Evolutionary conservation across 2,888 invertebrate species (phyloP).

Genomic region (Oscheius sp.): DNA sequence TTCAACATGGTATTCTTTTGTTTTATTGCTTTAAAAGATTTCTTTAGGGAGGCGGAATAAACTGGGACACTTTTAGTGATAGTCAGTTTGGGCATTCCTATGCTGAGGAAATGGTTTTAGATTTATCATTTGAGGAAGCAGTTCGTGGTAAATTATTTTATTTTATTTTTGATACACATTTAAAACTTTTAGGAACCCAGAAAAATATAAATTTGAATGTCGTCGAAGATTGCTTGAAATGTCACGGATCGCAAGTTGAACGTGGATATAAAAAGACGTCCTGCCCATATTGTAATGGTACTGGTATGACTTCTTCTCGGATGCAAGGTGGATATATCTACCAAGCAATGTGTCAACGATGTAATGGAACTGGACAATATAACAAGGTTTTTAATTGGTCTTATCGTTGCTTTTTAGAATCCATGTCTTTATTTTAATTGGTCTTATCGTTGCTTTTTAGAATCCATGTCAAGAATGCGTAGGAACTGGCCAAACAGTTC

Average conservation of each 20-base stretch:
- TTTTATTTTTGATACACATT: background rate
- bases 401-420: constrained; percentile 39
- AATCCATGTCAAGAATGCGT: constrained; percentile 82
- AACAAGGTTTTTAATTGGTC: constrained; percentile 80
- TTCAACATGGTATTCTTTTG: constrained; percentile 33
- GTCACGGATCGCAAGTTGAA: constrained; percentile 86
- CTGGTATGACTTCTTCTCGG: constrained; percentile 84
- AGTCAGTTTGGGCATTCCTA: constrained; percentile 61
- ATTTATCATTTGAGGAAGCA: constrained; percentile 88
- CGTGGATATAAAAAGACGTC: constrained; percentile 85
- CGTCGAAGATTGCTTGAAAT: constrained; percentile 90
- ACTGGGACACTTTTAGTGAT: constrained; percentile 67
- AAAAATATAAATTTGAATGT: constrained; percentile 92
- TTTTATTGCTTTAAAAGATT: background rate
- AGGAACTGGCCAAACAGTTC: constrained; percentile 88
- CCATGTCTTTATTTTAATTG: too few relatives aligned
- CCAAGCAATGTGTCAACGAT: constrained; percentile 78
- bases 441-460: constrained; percentile 26
- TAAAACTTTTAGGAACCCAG: constrained; percentile 78
- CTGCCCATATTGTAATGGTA: constrained; percentile 93
- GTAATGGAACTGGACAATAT: constrained; percentile 87
- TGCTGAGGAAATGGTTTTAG: constrained; percentile 78
- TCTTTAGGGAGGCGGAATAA: constrained; percentile 77
- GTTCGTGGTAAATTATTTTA: constrained; percentile 82
- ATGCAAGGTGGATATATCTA: constrained; percentile 76